Conservation (phyloP, 2,113 vertebrate genomes). For the Ranitomeya imitator region DNA sequence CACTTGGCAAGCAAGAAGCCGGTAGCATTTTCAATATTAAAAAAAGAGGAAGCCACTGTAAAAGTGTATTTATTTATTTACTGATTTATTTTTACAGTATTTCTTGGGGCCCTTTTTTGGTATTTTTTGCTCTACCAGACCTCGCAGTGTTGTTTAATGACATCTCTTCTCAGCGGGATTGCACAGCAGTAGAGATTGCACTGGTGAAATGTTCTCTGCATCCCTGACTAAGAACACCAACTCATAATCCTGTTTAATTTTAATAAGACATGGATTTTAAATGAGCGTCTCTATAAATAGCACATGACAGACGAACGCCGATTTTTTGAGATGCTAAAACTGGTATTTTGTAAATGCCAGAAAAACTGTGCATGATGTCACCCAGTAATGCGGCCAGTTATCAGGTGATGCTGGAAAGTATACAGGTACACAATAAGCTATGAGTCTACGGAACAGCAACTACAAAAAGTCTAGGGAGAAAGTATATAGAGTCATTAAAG, state of each 20-base stretch:
- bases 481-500: no score
- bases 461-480: no score
- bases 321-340: constrained; percentile 40
- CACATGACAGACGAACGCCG: constrained; percentile 23
- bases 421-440: no score
- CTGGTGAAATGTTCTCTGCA: not conserved
- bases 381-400: not conserved
- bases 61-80: no score
- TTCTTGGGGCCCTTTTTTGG: not conserved
- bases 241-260: constrained; percentile 17
- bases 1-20: no score
- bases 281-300: constrained; percentile 20
- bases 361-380: constrained; percentile 28
- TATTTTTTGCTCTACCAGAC: not conserved
- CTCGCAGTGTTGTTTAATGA: not conserved
- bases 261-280: constrained; percentile 41
- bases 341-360: constrained; percentile 46
- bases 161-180: not conserved
- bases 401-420: not conserved
- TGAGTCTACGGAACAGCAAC: no score
- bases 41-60: no score
- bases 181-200: not conserved
- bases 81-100: not conserved
- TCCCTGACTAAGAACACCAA: not conserved
- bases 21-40: no score